Percentiles rank a stretch among this genome's conserved stretches.
These are phyloP conservation scores for Erannis defoliaria DNA, from an alignment of 2,888 invertebrate species.

Conservation along the genomic window DNA sequence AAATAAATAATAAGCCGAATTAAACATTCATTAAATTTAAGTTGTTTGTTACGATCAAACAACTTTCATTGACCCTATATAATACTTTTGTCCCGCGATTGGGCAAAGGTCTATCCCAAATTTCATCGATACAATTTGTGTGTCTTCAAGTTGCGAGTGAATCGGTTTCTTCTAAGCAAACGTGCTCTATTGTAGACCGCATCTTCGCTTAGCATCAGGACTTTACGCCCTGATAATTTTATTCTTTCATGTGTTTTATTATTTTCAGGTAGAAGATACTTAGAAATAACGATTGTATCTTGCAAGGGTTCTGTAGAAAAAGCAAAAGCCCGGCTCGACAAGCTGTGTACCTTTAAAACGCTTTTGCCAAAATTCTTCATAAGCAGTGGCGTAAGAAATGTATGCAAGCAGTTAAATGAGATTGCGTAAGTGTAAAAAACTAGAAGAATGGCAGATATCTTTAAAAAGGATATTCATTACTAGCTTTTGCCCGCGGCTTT, in stretches of 20 bases:
- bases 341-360: slow-evolving; percentile 51
- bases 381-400: slow-evolving; percentile 28
- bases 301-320: slow-evolving; percentile 61
- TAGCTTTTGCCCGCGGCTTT: too few species aligned
- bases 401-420: slow-evolving; percentile 19
- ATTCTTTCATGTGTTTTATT: background rate
- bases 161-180: too few species aligned
- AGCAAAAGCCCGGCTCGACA: slow-evolving; percentile 57
- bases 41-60: too few species aligned
- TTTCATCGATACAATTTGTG: too few species aligned
- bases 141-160: too few species aligned
- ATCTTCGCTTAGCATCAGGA: too few species aligned
- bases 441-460: background rate
- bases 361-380: slow-evolving; percentile 51
- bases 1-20: too few species aligned
- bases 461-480: too few species aligned
- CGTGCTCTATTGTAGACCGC: too few species aligned
- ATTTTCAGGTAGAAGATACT: slow-evolving; percentile 54
- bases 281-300: slow-evolving; percentile 54
- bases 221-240: background rate
- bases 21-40: too few species aligned
- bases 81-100: too few species aligned
- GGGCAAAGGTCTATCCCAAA: background rate
- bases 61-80: too few species aligned
- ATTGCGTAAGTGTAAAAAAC: slow-evolving; percentile 35